Conservation (phyloP, 2,797 vertebrate genomes). For the Chrysocyon brachyurus region DNA sequence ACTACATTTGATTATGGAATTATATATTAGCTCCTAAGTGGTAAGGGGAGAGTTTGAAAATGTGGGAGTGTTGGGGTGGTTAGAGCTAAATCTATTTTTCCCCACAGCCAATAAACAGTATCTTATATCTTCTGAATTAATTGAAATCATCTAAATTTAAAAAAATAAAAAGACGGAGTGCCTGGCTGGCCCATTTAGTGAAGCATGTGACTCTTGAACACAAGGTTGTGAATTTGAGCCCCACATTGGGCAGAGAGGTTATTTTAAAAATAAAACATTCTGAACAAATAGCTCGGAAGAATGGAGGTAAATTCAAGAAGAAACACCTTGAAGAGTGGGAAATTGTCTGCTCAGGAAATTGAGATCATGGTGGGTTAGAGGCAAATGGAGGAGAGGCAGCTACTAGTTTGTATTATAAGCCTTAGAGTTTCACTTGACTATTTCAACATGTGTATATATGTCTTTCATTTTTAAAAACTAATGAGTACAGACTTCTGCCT, state of each 20-base stretch:
- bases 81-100: background rate
- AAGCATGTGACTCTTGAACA: background rate
- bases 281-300: background rate
- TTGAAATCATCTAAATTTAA: background rate
- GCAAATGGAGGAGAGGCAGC: background rate
- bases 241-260: background rate
- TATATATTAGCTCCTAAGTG: background rate
- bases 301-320: background rate
- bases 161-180: background rate
- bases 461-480: background rate
- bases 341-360: background rate
- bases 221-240: background rate
- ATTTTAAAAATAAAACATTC: background rate
- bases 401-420: background rate
- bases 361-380: background rate
- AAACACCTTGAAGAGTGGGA: background rate
- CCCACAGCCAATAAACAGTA: background rate
- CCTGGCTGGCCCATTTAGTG: background rate
- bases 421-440: background rate
- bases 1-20: background rate
- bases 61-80: too few species aligned
- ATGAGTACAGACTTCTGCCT: background rate
- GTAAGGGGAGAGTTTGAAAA: background rate
- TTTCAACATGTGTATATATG: background rate
- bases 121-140: background rate